phyloP scores from a whole-genome alignment of 1,140 invertebrate species.

The Tenebrio molitor region DNA sequence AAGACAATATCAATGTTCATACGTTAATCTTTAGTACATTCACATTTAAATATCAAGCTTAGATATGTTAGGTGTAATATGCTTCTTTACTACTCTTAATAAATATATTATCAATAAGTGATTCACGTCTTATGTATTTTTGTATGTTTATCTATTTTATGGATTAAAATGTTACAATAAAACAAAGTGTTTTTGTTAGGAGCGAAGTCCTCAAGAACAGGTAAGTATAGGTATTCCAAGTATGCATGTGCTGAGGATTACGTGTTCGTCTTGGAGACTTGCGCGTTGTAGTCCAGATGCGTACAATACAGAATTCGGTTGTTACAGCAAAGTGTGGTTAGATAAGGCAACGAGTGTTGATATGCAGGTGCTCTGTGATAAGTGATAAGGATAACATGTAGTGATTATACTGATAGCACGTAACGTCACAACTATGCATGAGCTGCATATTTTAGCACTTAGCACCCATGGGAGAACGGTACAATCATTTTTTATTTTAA shows the following conservation, averaged over 20 bases:
- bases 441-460: constrained; percentile 31
- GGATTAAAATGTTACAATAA: background rate
- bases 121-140: background rate
- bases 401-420: constrained; percentile 18
- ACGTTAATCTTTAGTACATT: too few relatives aligned
- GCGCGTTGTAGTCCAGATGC: constrained; percentile 9
- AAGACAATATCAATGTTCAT: background rate
- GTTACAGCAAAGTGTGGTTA: constrained; percentile 42
- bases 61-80: too few relatives aligned
- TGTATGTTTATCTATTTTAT: background rate
- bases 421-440: constrained; percentile 40
- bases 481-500: constrained; percentile 22
- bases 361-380: constrained; percentile 40
- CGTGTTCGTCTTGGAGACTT: background rate
- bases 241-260: too few relatives aligned
- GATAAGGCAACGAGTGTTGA: constrained; percentile 22
- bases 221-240: too few relatives aligned
- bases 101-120: too few relatives aligned
- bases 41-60: too few relatives aligned
- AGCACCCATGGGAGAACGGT: constrained; percentile 41
- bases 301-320: constrained; percentile 10
- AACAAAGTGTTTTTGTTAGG: background rate
- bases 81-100: too few relatives aligned
- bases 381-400: constrained; percentile 45
- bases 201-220: too few relatives aligned